Base-by-base conservation (phyloP, 2,888 invertebrate genomes). In the Willowsia nigromaculata region DNA sequence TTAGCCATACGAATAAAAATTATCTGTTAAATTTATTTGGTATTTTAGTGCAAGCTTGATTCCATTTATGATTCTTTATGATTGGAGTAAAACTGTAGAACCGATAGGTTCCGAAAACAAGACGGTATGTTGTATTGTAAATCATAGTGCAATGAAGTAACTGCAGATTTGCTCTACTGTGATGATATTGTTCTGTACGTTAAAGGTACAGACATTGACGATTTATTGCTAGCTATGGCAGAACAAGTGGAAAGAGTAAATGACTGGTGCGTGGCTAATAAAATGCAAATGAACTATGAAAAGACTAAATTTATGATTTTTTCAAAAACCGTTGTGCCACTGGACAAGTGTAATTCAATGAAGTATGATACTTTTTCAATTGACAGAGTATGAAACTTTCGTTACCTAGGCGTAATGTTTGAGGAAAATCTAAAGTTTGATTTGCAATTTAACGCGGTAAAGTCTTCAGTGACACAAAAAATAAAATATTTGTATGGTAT, bases 221-320 rank as follows among this genome's bases (percentile, higher is more conserved):
- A 62, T 2, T 4, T 30, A 4, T 5, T 30, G 4, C 62, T 1
- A 3, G 6, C 3, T 11, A 30, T 30, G 30, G n/a, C 13, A 11
- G 1, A 7, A 13, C 4, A 65, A 33, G 30, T 65, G 5, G 65
- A 65, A 1, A 1, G n/a, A 7, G n/a, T 65, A 33, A n/a, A 33
- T 4, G n/a, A 33, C 2, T 65, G 65, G 65, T 65, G 65, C n/a
- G n/a, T 0, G 33, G 9, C 2, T 2, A 65, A 33, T n/a, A 33
- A 27, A 1, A 74, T 74, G 74, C 0, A 5, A 43, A 25, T 27
- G 13, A 74, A 74, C 15, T 74, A 74, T 43, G 40, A 40, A 1
- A 74, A 74, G 15, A 74, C 74, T 4, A 74, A 74, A 22, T 74
- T 74, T 9, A 74, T 74, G 74, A 43, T 74, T 25, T 74, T 74